These are phyloP conservation scores for Lamellibrachia satsuma DNA, from an alignment of 2,888 invertebrate genomes.

Conservation along the genomic window DNA sequence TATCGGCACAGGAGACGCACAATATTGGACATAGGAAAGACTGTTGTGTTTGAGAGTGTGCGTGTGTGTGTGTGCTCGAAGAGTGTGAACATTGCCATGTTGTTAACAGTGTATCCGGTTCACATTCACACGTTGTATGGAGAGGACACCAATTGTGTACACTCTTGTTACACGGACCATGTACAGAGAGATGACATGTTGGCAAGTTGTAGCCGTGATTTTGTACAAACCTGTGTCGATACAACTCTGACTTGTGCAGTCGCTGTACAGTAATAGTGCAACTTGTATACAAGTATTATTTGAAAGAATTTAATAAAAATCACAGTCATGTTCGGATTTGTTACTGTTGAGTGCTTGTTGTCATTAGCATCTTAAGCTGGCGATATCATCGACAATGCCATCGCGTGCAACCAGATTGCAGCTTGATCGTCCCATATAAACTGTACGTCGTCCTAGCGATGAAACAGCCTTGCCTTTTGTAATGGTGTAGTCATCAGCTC, in stretches of 20 bases:
- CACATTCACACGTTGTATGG: neutral
- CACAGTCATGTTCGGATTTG: neutral
- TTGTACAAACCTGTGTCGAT: conserved; percentile 6
- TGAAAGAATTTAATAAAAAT: conserved; percentile 13
- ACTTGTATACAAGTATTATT: conserved; percentile 17
- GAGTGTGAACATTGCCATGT: neutral
- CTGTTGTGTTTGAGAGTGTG: neutral
- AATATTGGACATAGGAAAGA: neutral
- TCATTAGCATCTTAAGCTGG: neutral
- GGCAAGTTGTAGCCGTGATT: conserved; percentile 12
- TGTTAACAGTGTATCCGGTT: neutral
- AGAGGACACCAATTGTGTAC: neutral
- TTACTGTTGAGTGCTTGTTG: neutral
- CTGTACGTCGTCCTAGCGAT: too few species aligned
- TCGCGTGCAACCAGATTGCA: too few species aligned
- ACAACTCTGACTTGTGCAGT: neutral
- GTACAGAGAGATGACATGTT: neutral
- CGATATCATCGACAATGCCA: too few species aligned
- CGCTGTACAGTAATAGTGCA: conserved; percentile 1
- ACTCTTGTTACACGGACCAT: neutral
- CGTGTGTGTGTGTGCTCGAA: neutral
- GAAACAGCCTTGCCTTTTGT: too few species aligned
- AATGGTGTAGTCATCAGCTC: too few species aligned
- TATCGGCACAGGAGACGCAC: neutral
- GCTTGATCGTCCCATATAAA: too few species aligned